A percentile compares a stretch with the other conserved stretches of the same genome.
Evolutionary conservation across 2,797 vertebrate genomes (phyloP).

Genomic region (Carcharodon carcharias): DNA sequence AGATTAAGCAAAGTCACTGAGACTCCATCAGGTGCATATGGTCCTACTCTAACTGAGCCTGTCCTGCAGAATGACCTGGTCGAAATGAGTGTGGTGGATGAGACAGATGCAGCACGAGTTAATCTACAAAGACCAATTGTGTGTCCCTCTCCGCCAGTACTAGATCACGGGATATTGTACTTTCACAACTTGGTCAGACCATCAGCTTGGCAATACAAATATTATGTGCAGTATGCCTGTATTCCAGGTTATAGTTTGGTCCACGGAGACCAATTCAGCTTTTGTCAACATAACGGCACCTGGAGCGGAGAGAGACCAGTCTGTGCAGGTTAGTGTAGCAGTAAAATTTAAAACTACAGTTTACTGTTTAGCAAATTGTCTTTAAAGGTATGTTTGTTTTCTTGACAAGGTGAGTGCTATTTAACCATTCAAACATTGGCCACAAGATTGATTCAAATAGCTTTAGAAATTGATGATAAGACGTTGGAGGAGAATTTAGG

Average conservation of each 20-base stretch:
- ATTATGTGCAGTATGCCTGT: constrained; percentile 60
- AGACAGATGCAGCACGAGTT: neutral
- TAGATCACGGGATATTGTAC: constrained; percentile 56
- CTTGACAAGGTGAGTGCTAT: neutral
- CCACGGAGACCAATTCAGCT: constrained; percentile 55
- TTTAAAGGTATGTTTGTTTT: neutral
- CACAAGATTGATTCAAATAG: neutral
- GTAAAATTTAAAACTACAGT: too few species aligned
- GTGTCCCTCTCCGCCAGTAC: constrained; percentile 57
- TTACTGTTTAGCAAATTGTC: too few species aligned
- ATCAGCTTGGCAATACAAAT: constrained; percentile 48
- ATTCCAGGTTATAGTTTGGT: constrained; percentile 57
- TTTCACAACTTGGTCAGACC: constrained; percentile 52
- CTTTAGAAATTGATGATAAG: neutral
- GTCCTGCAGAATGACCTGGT: neutral
- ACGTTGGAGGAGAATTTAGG: neutral
- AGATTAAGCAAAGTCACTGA: neutral
- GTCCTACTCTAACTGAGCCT: too few species aligned
- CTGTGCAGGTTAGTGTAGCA: constrained; percentile 53
- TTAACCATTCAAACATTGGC: neutral
- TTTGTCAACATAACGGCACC: constrained; percentile 52
- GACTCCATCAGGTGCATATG: neutral
- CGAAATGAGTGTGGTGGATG: neutral
- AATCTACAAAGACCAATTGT: constrained; percentile 18
- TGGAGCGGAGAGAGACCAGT: constrained; percentile 60